Base-by-base conservation (phyloP, 2,113 vertebrate genomes). In the Plestiodon gilberti region DNA sequence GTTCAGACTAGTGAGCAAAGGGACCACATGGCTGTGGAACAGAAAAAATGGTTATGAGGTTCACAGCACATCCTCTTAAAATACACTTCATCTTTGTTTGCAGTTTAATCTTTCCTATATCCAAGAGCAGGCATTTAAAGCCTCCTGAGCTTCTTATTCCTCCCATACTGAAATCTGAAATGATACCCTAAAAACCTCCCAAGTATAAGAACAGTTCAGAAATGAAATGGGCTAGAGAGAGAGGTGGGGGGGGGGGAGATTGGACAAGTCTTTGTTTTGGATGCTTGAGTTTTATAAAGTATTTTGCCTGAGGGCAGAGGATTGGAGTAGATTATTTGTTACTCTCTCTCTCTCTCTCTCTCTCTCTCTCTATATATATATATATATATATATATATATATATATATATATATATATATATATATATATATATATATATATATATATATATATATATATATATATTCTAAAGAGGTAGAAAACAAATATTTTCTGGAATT, bases 191-290 rank as follows among this genome's bases (percentile, higher is more conserved):
- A 77, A 67, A 67, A 38, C 64, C 33, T 78, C 74, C 23, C 33
- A 35, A 57, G 55, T 78, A 77, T 55, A 77, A 77, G 33, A 69
- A 4, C 17, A 57, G 62, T 76, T 84, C 82, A 76, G 48, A 48
- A 84, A 30, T 25, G 7, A 23, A 38, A 23, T 61, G 22, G 52
- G 30, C 20, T 2, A 20, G n/a, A 69, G 52, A 55, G 35, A 69
- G 83, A 48, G 74, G 77, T 78, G 62, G 62, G 83, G 78, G n/a
- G 67, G 77, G 61, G 62, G 38, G 78, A 77, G 62, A 40, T 84
- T 77, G 83, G 74, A 84, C 74, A 52, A 74, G 83, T 64, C 83
- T 84, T 78, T 85, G n/a, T 85, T 78, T 40, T 77, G 14, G n/a
- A 69, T 78, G 22, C 57, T 67, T 77, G 64, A 78, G n/a, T 52